Evolutionary conservation across 1,140 invertebrate genomes (phyloP), one percentile per base, ranked within the genome.

Genomic region (Platyscapa corneri): DNA sequence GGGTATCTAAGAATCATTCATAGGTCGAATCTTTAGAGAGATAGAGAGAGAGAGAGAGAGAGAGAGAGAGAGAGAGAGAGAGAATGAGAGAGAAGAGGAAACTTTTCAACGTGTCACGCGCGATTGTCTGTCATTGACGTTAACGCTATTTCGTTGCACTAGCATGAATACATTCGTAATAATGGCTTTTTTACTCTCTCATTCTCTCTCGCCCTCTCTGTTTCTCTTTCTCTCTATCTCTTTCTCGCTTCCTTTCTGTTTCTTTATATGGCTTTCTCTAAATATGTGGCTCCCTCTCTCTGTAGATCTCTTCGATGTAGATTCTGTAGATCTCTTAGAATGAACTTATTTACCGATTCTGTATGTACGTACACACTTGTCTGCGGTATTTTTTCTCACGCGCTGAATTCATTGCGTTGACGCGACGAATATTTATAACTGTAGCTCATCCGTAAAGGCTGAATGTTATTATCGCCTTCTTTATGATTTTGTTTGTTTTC

Each of bases 121-220:
- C 87, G 88, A 83, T 88, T 88, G 88, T 89, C 89, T n/a, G n/a
- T 89, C 89, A 89, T 90, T 88, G 87, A 90, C 85, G 84, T 79
- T 82, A 42, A n/a, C 70, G 37, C 42, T 42, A 32, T 14, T 39
- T 74, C 70, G 23, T 74, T 74, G 75, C 27, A 18, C 14, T 77
- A 56, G 46, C 39, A 46, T 53, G 79, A 81, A 72, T 81, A 60
- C 49, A 39, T 75, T 53, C 70, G 30, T 75, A 81, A 81, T 70
- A 72, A 67, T 39, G 32, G 30, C 39, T 27, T 81, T 84, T 53
- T 67, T 34, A 12, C 30, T 34, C 37, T 76, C 75, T 53, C 82
- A 81, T 67, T 74, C 77, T 46, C 76, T 72, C 83, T 84, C 83
- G 64, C 42, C 56, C 76, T 70, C 42, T 70, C 83, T 53, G 3